phyloP scores from a whole-genome alignment of 2,797 vertebrate species.

The Glossophaga mutica region DNA sequence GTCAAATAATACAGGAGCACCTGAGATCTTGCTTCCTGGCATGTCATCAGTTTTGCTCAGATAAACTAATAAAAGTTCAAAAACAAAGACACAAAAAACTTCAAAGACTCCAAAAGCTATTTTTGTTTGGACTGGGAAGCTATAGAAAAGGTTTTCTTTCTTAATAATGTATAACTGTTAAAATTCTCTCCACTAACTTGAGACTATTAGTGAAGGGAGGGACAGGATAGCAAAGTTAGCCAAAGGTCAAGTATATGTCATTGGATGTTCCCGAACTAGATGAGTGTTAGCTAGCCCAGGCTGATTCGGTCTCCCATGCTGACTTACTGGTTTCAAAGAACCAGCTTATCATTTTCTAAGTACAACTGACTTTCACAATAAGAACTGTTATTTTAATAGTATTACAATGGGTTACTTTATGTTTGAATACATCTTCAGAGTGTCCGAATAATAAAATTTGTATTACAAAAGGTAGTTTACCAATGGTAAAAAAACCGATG shows the following conservation, averaged over 20 bases:
- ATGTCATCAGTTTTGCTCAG: neutral
- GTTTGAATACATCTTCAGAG: neutral
- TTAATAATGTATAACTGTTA: neutral
- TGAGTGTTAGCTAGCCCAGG: neutral
- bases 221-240: neutral
- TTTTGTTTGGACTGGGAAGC: neutral
- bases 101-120: neutral
- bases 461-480: neutral
- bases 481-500: conserved; percentile 7
- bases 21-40: neutral
- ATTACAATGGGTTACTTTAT: neutral
- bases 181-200: neutral
- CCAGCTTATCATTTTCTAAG: neutral
- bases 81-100: neutral
- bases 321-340: neutral
- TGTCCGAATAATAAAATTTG: neutral
- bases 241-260: neutral
- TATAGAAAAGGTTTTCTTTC: neutral
- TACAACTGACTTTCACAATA: neutral
- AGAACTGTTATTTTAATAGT: neutral
- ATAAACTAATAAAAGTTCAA: neutral
- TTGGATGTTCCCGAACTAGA: neutral
- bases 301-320: neutral
- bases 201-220: neutral
- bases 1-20: neutral